Evolutionary conservation across 1,140 invertebrate species (phyloP).

Genomic region (Drosophila insularis): DNA sequence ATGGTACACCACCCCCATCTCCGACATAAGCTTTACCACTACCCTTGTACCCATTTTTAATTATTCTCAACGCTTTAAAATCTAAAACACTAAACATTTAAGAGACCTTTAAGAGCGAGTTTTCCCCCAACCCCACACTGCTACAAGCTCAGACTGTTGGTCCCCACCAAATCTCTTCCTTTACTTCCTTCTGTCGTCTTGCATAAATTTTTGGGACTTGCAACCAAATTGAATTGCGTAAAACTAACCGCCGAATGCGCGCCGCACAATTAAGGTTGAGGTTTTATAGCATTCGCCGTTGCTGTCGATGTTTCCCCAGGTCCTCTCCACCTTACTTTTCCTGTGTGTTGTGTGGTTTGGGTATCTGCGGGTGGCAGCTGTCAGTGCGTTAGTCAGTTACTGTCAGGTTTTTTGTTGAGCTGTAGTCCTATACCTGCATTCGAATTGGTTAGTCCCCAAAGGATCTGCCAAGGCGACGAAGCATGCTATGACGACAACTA

Average conservation of each 20-base stretch:
- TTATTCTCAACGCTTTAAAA: conserved; percentile 48
- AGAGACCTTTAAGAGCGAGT: conserved; percentile 39
- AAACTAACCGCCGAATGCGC: conserved; percentile 77
- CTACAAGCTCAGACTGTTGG: background rate
- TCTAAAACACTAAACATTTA: conserved; percentile 33
- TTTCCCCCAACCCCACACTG: background rate
- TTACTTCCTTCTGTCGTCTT: conserved; percentile 46
- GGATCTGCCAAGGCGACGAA: conserved; percentile 38
- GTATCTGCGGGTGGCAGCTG: conserved; percentile 74
- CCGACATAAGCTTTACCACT: background rate
- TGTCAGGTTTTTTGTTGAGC: conserved; percentile 57
- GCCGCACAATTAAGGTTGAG: conserved; percentile 79
- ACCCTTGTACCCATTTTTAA: conserved; percentile 42
- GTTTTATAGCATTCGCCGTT: conserved; percentile 57
- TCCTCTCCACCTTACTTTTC: background rate
- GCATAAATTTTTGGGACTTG: conserved; percentile 66
- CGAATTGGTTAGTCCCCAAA: conserved; percentile 12
- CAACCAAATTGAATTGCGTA: conserved; percentile 77
- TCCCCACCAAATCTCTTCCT: background rate
- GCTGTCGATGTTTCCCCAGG: conserved; percentile 27
- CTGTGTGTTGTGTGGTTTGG: conserved; percentile 17
- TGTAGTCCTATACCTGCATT: conserved; percentile 27
- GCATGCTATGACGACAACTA: conserved; percentile 43
- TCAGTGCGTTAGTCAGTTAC: conserved; percentile 78
- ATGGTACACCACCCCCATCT: background rate